Evolutionary conservation across 1,140 invertebrate genomes (phyloP), one percentile per base, ranked within the genome.

Genomic region (Matsumurasca onukii): DNA sequence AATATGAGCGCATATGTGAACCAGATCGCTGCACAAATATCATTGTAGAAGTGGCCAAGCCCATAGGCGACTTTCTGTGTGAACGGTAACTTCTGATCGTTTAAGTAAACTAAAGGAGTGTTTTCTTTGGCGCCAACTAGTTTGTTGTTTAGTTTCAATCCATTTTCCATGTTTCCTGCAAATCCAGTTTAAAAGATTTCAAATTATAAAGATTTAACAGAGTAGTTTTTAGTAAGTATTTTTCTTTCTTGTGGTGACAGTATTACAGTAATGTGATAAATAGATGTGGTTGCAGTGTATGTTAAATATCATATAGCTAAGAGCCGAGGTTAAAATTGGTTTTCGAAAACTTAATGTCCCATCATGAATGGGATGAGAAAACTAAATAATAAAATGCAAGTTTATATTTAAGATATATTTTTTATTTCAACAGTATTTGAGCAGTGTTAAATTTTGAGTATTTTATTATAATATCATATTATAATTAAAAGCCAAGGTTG

Each of bases 1-100:
- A 91, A 97, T 69, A 97, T 86, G 71, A 97, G 84, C 52, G 94
- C 88, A 78, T 97, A 98, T 0, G 91, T 93, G 79, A 97, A 97
- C 94, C 94, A 97, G 88, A 97, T 93, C 0, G 91, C 89, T 0
- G 93, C 92, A 74, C 91, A 91, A 0, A 97, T 82, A 79, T 97
- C 95, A 81, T 97, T 97, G 75, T 93, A 89, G 51, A 97, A 85
- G 78, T 97, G 94, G 0, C 95, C 95, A 51, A 95, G 79, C 27
- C 91, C 89, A 75, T 87, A 95, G 0, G 88, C 81, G 1, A 89
- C 66, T 75, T 86, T 86, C 65, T 87, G 85, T 31, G 77, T 13
- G 0, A 65, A 29, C 1, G 30, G 34, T 1, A 69, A 49, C 29
- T 68, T 65, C 1, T 24, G 3, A 25, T 45, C 31, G 27, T 31